Percentiles rank a stretch among this genome's conserved stretches.
phyloP scores from a whole-genome alignment of 2,888 invertebrate genomes.

The Lasioglossum malachurum region DNA sequence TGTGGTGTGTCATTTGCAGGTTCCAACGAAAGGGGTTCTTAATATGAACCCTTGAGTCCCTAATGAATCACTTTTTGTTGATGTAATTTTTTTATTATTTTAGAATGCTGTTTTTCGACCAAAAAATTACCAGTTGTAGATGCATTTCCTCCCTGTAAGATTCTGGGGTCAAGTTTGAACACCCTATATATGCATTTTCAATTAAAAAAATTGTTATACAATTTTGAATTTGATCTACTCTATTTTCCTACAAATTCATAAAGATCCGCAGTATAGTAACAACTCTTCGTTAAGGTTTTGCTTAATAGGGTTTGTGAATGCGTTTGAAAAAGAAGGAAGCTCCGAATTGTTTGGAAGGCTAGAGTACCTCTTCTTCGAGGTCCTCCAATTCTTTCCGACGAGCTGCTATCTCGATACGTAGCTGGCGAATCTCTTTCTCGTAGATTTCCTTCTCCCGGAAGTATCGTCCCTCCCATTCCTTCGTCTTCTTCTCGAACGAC shows the following conservation, averaged over 20 bases:
- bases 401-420: conserved; percentile 82
- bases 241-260: background rate
- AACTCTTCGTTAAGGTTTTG: background rate
- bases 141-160: too few species aligned
- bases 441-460: conserved; percentile 81
- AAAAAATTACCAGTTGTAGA: too few species aligned
- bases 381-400: conserved; percentile 78
- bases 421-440: conserved; percentile 79
- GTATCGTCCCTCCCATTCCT: conserved; percentile 83
- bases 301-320: conserved; percentile 7
- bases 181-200: too few species aligned
- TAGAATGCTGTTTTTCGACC: too few species aligned
- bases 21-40: too few species aligned
- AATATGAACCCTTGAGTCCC: too few species aligned
- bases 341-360: conserved; percentile 1
- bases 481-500: conserved; percentile 80
- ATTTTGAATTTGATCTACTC: too few species aligned
- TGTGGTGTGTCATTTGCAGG: too few species aligned
- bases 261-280: background rate
- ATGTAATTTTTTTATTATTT: too few species aligned
- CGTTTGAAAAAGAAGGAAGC: background rate
- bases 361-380: conserved; percentile 80
- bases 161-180: too few species aligned
- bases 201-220: too few species aligned
- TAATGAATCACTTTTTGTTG: too few species aligned